phyloP scores from a whole-genome alignment of 2,888 invertebrate genomes.

The Tetropium fuscum region DNA sequence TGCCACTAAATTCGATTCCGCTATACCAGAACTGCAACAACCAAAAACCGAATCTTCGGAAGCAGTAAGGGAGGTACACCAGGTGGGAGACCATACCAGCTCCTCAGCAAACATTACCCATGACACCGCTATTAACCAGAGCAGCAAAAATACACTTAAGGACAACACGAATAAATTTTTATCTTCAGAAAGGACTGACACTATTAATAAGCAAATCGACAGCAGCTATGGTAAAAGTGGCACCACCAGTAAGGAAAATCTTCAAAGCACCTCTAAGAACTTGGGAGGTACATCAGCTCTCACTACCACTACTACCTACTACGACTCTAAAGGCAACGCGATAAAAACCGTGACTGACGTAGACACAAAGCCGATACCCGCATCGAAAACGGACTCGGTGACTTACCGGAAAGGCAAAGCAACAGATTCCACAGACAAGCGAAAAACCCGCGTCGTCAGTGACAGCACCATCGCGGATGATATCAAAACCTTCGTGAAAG shows the following conservation, averaged over 20 bases:
- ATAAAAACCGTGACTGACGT: constrained; percentile 58
- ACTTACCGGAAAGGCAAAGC: constrained; percentile 1
- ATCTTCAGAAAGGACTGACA: constrained; percentile 40
- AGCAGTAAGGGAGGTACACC: constrained; percentile 64
- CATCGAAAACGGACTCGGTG: constrained; percentile 11
- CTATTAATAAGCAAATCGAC: constrained; percentile 28
- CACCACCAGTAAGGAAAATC: constrained; percentile 18
- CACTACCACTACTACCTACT: constrained; percentile 62
- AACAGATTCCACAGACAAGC: constrained; percentile 19
- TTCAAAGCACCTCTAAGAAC: constrained; percentile 35
- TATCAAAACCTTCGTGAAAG: constrained; percentile 12
- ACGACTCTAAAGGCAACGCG: constrained; percentile 62
- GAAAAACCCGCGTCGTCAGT: constrained; percentile 24
- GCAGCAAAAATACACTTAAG: constrained; percentile 34
- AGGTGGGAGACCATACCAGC: constrained; percentile 59
- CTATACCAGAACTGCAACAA: constrained; percentile 66
- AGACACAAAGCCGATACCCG: constrained; percentile 48
- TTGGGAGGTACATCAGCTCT: constrained; percentile 40
- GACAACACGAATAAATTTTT: constrained; percentile 44
- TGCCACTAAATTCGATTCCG: constrained; percentile 70
- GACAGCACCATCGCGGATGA: constrained; percentile 26
- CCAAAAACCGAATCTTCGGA: constrained; percentile 66
- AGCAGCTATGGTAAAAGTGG: constrained; percentile 5
- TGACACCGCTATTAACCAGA: constrained; percentile 34
- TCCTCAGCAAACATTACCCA: constrained; percentile 51